These are phyloP conservation scores for Steatocranus sp. DNA, from an alignment of 2,797 vertebrate genomes.

Conservation along the genomic window DNA sequence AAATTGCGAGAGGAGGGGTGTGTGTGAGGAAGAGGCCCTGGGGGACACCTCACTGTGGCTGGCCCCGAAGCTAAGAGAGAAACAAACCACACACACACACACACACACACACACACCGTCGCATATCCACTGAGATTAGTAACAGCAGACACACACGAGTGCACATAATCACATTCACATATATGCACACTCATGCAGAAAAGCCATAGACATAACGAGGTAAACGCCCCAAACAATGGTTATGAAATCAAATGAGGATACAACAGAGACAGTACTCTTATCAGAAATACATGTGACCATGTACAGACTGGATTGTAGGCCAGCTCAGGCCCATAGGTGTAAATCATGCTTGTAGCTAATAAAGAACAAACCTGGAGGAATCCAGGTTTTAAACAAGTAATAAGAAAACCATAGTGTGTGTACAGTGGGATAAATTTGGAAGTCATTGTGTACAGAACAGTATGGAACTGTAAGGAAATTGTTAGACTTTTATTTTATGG, in stretches of 20 bases:
- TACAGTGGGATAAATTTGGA: not conserved
- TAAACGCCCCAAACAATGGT: conserved; percentile 39
- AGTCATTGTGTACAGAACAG: not conserved
- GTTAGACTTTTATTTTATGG: not conserved
- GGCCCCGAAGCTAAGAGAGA: conserved; percentile 33
- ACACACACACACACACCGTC: conserved; percentile 31
- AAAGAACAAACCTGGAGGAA: not conserved
- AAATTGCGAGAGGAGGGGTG: not conserved
- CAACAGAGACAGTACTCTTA: not conserved
- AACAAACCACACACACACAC: too few species aligned
- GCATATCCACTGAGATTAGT: conserved; percentile 44
- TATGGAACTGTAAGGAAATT: not conserved
- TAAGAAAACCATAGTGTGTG: not conserved
- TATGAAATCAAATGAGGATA: conserved; percentile 28
- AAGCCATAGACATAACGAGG: conserved; percentile 50
- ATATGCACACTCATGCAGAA: conserved; percentile 60
- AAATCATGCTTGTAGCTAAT: not conserved
- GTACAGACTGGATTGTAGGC: not conserved
- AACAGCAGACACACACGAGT: conserved; percentile 42
- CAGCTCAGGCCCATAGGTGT: not conserved
- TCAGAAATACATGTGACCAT: not conserved
- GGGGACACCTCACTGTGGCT: conserved; percentile 31
- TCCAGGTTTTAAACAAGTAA: not conserved
- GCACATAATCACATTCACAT: conserved; percentile 44
- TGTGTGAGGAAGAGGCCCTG: conserved; percentile 21